phyloP scores from a whole-genome alignment of 2,113 vertebrate species.

The Rhagologus leucostigma region DNA sequence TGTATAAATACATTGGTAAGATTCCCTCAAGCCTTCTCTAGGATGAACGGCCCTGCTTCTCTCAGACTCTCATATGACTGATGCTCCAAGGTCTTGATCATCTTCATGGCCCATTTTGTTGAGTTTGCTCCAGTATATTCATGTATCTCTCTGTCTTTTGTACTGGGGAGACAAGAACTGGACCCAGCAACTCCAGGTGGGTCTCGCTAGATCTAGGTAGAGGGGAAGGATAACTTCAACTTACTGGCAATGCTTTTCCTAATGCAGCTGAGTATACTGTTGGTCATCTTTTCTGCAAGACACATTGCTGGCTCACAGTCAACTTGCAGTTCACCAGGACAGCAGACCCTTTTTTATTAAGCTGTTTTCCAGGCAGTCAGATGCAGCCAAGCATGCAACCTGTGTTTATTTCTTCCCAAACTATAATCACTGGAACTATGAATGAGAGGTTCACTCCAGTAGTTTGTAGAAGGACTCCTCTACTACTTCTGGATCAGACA shows the following conservation, averaged over 20 bases:
- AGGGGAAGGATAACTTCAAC: neutral
- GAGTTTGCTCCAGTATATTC: neutral
- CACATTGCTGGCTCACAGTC: neutral
- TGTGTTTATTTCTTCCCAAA: neutral
- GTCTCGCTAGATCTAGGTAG: neutral
- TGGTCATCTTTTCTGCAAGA: neutral
- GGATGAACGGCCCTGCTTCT: neutral
- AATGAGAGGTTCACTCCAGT: neutral
- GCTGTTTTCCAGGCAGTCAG: neutral
- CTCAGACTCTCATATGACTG: neutral
- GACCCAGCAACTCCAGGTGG: too few species aligned
- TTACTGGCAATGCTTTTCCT: neutral
- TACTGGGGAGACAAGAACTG: neutral
- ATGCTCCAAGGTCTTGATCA: neutral
- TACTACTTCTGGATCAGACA: neutral
- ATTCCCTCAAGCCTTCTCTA: neutral
- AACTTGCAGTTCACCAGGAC: neutral
- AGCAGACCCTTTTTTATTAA: neutral
- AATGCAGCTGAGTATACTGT: neutral
- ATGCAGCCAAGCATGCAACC: neutral
- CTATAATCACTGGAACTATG: neutral
- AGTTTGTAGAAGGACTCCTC: neutral
- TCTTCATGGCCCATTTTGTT: neutral
- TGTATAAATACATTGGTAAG: neutral
- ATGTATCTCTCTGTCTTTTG: neutral